These are phyloP conservation scores for Halichoeres trimaculatus DNA, from an alignment of 2,113 vertebrate genomes.

Conservation along the genomic window DNA sequence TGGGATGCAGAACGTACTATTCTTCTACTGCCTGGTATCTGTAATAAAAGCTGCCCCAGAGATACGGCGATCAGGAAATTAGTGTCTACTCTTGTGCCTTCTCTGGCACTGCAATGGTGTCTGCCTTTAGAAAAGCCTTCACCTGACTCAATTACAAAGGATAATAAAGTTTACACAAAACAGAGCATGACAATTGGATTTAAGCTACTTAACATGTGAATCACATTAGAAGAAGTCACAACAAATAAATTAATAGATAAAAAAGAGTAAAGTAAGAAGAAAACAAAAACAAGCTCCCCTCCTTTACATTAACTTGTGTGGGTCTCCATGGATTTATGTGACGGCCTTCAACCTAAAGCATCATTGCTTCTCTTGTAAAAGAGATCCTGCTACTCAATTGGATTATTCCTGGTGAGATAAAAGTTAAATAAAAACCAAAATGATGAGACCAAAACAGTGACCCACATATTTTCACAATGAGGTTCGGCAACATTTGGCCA, in stretches of 20 bases:
- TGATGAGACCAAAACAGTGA: background rate
- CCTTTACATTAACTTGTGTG: background rate
- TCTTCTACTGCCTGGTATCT: background rate
- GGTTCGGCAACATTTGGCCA: background rate
- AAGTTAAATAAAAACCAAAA: too few relatives aligned
- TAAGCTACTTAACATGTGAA: background rate
- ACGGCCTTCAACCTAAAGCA: too few relatives aligned
- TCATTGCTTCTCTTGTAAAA: too few relatives aligned
- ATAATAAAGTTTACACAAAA: background rate
- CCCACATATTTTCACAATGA: background rate
- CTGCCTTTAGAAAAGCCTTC: background rate
- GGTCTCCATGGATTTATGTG: background rate
- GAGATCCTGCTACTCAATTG: too few relatives aligned
- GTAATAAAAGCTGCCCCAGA: background rate
- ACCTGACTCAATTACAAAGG: conserved; percentile 4
- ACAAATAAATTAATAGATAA: background rate
- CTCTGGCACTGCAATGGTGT: conserved; percentile 2
- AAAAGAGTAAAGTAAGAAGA: conserved; percentile 1
- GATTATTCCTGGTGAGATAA: too few relatives aligned
- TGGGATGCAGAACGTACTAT: background rate
- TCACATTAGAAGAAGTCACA: background rate
- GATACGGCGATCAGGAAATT: background rate
- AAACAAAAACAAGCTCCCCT: background rate
- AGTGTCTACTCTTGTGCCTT: background rate
- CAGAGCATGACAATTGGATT: background rate